A percentile compares a stretch with the other conserved stretches of the same genome.
Conservation (phyloP, 1,140 invertebrate species). For the Melanaphis sacchari region DNA sequence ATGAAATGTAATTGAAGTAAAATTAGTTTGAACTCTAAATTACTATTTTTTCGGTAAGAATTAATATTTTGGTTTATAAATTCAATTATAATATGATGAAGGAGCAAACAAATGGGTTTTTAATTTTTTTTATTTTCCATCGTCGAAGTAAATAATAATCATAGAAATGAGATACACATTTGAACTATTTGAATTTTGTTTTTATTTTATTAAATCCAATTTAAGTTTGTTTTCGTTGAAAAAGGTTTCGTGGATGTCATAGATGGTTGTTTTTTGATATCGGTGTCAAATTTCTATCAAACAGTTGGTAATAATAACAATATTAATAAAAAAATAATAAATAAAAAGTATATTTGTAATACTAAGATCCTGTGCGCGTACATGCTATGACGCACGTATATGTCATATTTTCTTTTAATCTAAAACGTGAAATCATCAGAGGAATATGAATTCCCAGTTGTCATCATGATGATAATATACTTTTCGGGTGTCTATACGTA, state of each 20-base stretch:
- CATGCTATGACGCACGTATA: background rate
- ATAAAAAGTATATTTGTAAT: background rate
- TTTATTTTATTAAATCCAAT: slow-evolving; percentile 36
- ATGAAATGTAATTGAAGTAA: background rate
- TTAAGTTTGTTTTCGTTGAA: background rate
- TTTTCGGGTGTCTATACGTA: background rate
- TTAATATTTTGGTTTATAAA: background rate
- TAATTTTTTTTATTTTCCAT: background rate
- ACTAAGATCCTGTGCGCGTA: background rate
- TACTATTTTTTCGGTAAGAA: background rate
- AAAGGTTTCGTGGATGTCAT: background rate
- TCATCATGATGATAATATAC: background rate
- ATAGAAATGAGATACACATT: background rate
- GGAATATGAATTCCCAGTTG: background rate
- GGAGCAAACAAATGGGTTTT: background rate
- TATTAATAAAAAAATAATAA: background rate
- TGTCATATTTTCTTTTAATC: slow-evolving; percentile 43
- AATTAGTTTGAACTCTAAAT: background rate
- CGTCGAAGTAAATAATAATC: background rate
- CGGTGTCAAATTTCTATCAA: slow-evolving; percentile 16
- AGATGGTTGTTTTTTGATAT: background rate
- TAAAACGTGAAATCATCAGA: background rate
- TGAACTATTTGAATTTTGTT: background rate
- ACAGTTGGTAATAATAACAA: background rate
- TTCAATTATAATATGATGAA: background rate